These are phyloP conservation scores for Galerucella pusilla DNA, from an alignment of 2,888 invertebrate genomes.

Conservation along the genomic window DNA sequence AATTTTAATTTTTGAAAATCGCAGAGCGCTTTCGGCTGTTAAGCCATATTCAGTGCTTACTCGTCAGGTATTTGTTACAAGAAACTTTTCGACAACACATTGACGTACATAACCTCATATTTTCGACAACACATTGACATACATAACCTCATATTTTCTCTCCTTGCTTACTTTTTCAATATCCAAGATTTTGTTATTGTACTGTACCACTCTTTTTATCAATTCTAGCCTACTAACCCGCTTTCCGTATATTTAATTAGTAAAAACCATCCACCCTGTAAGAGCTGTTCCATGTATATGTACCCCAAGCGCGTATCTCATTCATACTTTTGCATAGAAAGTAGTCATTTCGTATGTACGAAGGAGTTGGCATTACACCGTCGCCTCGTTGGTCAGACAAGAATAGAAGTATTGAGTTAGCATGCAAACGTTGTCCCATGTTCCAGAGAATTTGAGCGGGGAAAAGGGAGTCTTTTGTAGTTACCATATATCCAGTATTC, in stretches of 20 bases:
- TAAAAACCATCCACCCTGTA: slow-evolving; percentile 30
- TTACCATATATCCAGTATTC: slow-evolving; percentile 67
- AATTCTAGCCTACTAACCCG: slow-evolving; percentile 2
- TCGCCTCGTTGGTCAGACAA: slow-evolving; percentile 54
- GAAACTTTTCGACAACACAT: no score
- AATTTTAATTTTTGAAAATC: no score
- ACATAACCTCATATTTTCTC: neutral
- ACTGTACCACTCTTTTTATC: neutral
- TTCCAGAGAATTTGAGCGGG: slow-evolving; percentile 65
- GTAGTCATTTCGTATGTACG: slow-evolving; percentile 68
- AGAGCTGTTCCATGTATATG: slow-evolving; percentile 63
- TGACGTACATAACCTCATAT: no score
- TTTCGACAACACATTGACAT: no score
- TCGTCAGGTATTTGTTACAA: no score
- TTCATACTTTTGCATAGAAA: slow-evolving; percentile 73
- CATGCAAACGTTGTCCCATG: slow-evolving; percentile 67
- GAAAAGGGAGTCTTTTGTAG: slow-evolving; percentile 64
- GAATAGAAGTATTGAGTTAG: slow-evolving; percentile 63
- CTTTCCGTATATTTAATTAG: slow-evolving; percentile 16
- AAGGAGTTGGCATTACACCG: slow-evolving; percentile 58
- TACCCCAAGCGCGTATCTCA: slow-evolving; percentile 67
- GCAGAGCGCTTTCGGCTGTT: no score
- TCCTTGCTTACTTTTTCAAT: neutral
- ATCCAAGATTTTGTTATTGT: neutral
- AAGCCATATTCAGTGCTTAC: no score